Evolutionary conservation across 2,113 vertebrate species (phyloP).

Genomic region (Neogale vison): DNA sequence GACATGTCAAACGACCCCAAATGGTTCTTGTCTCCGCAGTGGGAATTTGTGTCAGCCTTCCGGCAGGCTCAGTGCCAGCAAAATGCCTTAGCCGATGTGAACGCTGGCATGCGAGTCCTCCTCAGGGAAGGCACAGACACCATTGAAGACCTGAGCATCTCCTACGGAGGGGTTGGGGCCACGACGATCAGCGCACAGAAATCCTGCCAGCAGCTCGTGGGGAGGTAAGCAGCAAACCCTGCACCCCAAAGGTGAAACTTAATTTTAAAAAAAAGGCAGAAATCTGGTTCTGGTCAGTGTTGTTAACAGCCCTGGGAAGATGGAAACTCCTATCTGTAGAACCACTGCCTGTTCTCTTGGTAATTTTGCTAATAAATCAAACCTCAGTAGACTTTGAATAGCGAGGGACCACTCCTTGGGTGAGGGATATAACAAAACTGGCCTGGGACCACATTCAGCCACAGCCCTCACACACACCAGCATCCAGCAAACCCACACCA

Average conservation of each 20-base stretch:
- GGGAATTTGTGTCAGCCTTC: slow-evolving; percentile 90
- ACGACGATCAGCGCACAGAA: slow-evolving; percentile 82
- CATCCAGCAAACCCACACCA: neutral
- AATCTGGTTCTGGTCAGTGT: neutral
- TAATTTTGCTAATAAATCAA: neutral
- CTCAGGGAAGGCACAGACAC: slow-evolving; percentile 85
- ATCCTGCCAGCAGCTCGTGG: slow-evolving; percentile 83
- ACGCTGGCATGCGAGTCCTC: slow-evolving; percentile 89
- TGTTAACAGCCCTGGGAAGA: neutral
- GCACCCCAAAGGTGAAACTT: neutral
- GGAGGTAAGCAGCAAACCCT: slow-evolving; percentile 79
- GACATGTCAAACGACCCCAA: neutral
- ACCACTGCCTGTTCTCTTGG: neutral
- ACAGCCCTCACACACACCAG: neutral
- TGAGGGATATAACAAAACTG: neutral
- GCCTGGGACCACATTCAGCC: neutral
- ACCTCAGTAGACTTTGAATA: neutral
- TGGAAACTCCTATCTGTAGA: neutral
- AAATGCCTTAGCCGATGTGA: slow-evolving; percentile 88
- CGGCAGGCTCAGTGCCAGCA: slow-evolving; percentile 91
- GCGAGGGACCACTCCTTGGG: neutral
- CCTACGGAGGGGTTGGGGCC: slow-evolving; percentile 88
- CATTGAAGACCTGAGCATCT: slow-evolving; percentile 88
- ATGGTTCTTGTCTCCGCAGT: slow-evolving; percentile 81
- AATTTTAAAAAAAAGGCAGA: neutral